Percentiles rank a stretch among this genome's conserved stretches.
Conservation (phyloP, 2,113 vertebrate species). For the Hippopotamus amphibius region DNA sequence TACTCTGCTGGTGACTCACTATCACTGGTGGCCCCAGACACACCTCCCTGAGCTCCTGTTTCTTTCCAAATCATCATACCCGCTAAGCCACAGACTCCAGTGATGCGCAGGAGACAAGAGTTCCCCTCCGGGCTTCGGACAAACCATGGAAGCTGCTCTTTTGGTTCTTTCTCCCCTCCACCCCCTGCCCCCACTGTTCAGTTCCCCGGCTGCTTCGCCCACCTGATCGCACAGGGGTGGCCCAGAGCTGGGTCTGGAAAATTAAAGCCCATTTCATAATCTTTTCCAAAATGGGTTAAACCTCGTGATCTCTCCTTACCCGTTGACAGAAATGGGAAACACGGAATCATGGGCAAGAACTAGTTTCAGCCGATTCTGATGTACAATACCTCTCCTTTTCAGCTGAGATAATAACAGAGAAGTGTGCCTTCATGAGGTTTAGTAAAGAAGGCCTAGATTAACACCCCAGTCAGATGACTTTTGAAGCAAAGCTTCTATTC, state of each 20-base stretch:
- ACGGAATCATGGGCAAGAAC: conserved; percentile 31
- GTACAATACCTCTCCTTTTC: conserved; percentile 32
- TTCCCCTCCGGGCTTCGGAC: rapidly evolving
- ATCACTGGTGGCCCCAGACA: rapidly evolving
- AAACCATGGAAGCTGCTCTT: rapidly evolving
- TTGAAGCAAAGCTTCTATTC: conserved; percentile 66
- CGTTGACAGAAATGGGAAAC: conserved; percentile 50
- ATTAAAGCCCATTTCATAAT: not conserved
- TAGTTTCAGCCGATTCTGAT: conserved; percentile 28
- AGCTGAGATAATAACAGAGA: conserved; percentile 30
- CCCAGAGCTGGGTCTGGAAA: not conserved
- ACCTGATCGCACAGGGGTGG: not conserved
- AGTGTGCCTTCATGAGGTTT: not conserved
- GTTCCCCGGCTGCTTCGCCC: rapidly evolving
- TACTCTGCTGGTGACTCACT: not conserved
- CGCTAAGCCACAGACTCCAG: too few relatives aligned
- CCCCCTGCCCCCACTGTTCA: rapidly evolving
- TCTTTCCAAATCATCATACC: not conserved
- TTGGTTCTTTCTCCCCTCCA: not conserved
- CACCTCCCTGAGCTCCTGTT: rapidly evolving
- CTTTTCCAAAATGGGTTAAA: conserved; percentile 22
- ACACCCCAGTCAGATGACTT: conserved; percentile 37
- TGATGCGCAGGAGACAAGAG: rapidly evolving
- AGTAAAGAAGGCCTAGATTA: conserved; percentile 62
- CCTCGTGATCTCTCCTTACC: conserved; percentile 1